These are phyloP conservation scores for Drosophila rubida DNA, from an alignment of 2,888 invertebrate genomes.

Conservation along the genomic window DNA sequence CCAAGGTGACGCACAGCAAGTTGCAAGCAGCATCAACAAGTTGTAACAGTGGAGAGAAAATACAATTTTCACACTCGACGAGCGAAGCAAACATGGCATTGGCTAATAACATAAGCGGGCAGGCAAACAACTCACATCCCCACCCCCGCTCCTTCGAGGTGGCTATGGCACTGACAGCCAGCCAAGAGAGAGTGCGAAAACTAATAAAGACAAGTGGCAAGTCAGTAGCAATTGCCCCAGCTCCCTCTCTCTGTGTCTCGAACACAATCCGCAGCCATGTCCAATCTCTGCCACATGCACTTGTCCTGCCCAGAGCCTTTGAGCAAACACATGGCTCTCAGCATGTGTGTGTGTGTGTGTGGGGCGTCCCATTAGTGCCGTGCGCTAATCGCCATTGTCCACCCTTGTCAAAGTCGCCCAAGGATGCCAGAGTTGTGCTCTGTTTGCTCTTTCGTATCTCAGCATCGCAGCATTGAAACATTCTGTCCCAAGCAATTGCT, in stretches of 20 bases:
- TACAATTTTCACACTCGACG: slow-evolving; percentile 69
- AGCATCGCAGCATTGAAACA: slow-evolving; percentile 38
- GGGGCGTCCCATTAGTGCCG: slow-evolving; percentile 69
- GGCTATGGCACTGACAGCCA: slow-evolving; percentile 49
- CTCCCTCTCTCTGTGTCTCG: neutral
- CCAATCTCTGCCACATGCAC: slow-evolving; percentile 56
- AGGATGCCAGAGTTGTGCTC: slow-evolving; percentile 3
- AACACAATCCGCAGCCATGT: neutral
- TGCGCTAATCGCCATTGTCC: slow-evolving; percentile 80
- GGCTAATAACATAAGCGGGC: slow-evolving; percentile 77
- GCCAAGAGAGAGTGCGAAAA: slow-evolving; percentile 60
- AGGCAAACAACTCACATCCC: slow-evolving; percentile 56
- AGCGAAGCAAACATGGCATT: slow-evolving; percentile 65
- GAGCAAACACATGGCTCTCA: slow-evolving; percentile 72
- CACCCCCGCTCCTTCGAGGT: neutral
- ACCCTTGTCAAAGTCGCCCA: slow-evolving; percentile 72
- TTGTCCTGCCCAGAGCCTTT: slow-evolving; percentile 62
- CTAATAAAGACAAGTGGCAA: slow-evolving; percentile 81
- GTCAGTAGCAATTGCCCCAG: slow-evolving; percentile 65
- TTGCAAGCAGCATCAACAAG: slow-evolving; percentile 64
- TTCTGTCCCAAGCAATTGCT: slow-evolving; percentile 39
- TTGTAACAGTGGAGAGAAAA: slow-evolving; percentile 41
- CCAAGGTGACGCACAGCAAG: slow-evolving; percentile 37
- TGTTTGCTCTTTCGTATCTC: slow-evolving; percentile 22
- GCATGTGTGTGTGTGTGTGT: slow-evolving; percentile 3